Conservation (phyloP, 2,797 vertebrate species). For the Tarsius wallacei region DNA sequence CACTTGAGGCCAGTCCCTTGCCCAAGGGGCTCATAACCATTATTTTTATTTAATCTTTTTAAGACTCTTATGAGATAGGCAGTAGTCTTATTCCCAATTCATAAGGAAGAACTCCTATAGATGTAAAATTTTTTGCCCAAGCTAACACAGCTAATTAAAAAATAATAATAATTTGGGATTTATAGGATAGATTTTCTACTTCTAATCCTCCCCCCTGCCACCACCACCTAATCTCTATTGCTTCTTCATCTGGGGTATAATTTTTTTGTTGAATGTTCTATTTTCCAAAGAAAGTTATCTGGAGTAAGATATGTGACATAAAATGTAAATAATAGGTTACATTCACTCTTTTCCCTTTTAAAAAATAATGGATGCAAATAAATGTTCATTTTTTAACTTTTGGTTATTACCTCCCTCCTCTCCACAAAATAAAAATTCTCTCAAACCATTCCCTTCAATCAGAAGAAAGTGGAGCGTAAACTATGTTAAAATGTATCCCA, state of each 20-base stretch:
- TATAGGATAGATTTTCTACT: neutral
- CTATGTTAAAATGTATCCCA: neutral
- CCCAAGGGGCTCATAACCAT: neutral
- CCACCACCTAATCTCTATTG: neutral
- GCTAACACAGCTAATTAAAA: neutral
- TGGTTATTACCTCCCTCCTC: neutral
- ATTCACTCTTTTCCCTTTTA: neutral
- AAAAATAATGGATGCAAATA: neutral
- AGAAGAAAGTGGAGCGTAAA: neutral
- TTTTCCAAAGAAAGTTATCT: neutral
- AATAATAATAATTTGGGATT: neutral
- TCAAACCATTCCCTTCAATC: neutral
- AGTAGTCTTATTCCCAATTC: neutral
- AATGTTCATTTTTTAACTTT: conserved; percentile 53
- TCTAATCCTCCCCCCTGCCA: neutral
- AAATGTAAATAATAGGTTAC: neutral
- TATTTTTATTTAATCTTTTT: neutral
- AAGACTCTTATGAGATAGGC: neutral
- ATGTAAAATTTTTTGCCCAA: neutral
- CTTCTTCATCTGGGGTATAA: neutral
- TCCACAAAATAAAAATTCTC: neutral
- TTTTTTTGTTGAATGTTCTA: conserved; percentile 12
- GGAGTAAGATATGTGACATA: neutral
- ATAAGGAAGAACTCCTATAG: neutral
- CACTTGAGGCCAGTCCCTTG: neutral